These are phyloP conservation scores for Spodoptera littoralis DNA, from an alignment of 2,888 invertebrate species.

Conservation along the genomic window DNA sequence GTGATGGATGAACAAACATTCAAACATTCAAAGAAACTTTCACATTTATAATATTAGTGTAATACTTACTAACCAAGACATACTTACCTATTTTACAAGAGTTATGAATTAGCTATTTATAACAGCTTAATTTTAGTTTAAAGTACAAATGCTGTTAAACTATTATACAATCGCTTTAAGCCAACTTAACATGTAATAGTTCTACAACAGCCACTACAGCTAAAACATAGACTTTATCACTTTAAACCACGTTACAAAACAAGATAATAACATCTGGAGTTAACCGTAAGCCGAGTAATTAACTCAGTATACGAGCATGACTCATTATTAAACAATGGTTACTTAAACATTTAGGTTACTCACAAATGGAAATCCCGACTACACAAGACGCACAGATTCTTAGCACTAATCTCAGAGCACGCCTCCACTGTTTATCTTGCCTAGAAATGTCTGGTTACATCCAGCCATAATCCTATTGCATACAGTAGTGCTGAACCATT, in stretches of 20 bases:
- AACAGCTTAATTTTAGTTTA: too few relatives aligned
- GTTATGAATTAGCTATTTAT: too few relatives aligned
- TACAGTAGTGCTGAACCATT: constrained; percentile 74
- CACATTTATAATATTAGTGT: too few relatives aligned
- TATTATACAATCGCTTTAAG: too few relatives aligned
- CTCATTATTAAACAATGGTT: constrained; percentile 50
- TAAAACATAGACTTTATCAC: too few relatives aligned
- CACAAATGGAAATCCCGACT: constrained; percentile 76
- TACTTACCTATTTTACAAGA: too few relatives aligned
- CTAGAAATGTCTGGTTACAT: constrained; percentile 77
- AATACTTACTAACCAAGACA: too few relatives aligned
- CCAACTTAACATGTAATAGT: too few relatives aligned
- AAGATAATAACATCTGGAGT: constrained; percentile 10
- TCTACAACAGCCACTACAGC: too few relatives aligned
- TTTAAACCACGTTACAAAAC: constrained; percentile 4
- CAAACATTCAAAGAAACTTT: too few relatives aligned
- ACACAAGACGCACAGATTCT: constrained; percentile 78
- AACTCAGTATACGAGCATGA: constrained; percentile 34
- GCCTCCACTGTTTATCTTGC: constrained; percentile 84
- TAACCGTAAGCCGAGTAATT: constrained; percentile 25
- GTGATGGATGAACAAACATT: too few relatives aligned
- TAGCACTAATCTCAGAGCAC: constrained; percentile 81
- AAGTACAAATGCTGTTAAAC: too few relatives aligned
- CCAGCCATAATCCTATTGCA: constrained; percentile 78
- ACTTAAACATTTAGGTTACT: constrained; percentile 71